Base-by-base conservation (phyloP, 1,140 invertebrate genomes). In the Pentalonia nigronervosa region DNA sequence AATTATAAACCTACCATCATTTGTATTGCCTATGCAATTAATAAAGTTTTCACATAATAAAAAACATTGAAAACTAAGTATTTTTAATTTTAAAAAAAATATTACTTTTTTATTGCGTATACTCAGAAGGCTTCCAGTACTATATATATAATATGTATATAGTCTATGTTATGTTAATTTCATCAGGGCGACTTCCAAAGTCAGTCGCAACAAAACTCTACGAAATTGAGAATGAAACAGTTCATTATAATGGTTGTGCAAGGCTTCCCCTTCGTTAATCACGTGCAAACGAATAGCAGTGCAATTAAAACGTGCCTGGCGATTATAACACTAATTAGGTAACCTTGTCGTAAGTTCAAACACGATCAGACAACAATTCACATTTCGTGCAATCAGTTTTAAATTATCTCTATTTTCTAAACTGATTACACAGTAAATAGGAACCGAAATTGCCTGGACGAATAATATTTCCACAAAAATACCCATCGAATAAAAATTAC, bases 251-350 rank as follows among this genome's bases (percentile, higher is more conserved):
- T 48, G 17, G 17, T 48, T 48, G 20, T 48, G 34, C 50, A 47
- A 90, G 88, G n/a, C n/a, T 56, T 60, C n/a, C 50, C 88, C 50
- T 90, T 48, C 23, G 34, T 25, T 90, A 90, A 90, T 60, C 36
- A 90, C 53, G 53, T 45, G 41, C 34, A 90, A 56, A 41, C n/a
- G 50, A 90, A 90, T 34, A 11, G 7, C 48, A 14, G 23, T 47
- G 36, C 53, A 90, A 90, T 90, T 90, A 60, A 56, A 90, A 60
- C 89, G 89, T 41, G 53, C 45, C 89, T 60, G 47, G 87, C 34
- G 47, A 90, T 60, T 60, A 60, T 90, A n/a, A 23, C 41, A 48
- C 21, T 90, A 41, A 90, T 90, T 56, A 90, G 89, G 41, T 41
- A 14, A 60, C 36, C 25, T 90, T 60, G 89, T 30, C 53, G 53